Evolutionary conservation across 2,888 invertebrate genomes (phyloP).

Genomic region (Heterodera filipjevi): DNA sequence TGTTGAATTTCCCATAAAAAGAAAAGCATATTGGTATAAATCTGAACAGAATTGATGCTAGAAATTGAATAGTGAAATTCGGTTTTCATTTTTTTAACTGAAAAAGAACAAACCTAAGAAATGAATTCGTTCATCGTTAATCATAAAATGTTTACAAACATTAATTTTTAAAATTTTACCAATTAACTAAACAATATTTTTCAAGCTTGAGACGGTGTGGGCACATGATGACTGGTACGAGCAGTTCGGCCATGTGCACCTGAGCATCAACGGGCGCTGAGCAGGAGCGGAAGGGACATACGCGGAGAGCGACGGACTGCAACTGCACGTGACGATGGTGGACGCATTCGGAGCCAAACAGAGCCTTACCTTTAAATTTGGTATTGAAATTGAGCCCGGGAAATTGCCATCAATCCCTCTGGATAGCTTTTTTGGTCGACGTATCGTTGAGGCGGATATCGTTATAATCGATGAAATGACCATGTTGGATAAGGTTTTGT

Average conservation of each 20-base stretch:
- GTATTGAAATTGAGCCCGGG: constrained; percentile 10
- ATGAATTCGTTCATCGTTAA: too few relatives aligned
- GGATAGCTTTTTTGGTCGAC: neutral
- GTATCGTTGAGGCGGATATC: constrained; percentile 22
- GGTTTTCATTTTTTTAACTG: too few relatives aligned
- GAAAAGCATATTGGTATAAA: too few relatives aligned
- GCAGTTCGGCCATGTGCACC: constrained; percentile 48
- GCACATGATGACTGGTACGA: constrained; percentile 57
- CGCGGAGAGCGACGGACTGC: too few relatives aligned
- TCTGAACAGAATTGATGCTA: too few relatives aligned
- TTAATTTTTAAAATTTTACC: too few relatives aligned
- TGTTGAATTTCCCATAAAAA: too few relatives aligned
- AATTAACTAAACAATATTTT: too few relatives aligned
- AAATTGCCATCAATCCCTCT: neutral
- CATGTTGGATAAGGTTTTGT: constrained; percentile 30
- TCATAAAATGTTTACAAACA: too few relatives aligned
- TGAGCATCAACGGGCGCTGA: constrained; percentile 68
- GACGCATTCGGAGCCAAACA: constrained; percentile 66
- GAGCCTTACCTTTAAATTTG: constrained; percentile 50
- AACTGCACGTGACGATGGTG: too few relatives aligned
- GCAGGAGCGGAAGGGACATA: constrained; percentile 79
- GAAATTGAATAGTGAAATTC: too few relatives aligned
- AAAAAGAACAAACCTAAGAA: too few relatives aligned
- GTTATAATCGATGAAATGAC: constrained; percentile 43
- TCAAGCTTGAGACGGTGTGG: constrained; percentile 14